Percentiles rank a stretch among this genome's conserved stretches.
These are phyloP conservation scores for Ostrea denselamellosa DNA, from an alignment of 1,140 invertebrate genomes.

Conservation along the genomic window DNA sequence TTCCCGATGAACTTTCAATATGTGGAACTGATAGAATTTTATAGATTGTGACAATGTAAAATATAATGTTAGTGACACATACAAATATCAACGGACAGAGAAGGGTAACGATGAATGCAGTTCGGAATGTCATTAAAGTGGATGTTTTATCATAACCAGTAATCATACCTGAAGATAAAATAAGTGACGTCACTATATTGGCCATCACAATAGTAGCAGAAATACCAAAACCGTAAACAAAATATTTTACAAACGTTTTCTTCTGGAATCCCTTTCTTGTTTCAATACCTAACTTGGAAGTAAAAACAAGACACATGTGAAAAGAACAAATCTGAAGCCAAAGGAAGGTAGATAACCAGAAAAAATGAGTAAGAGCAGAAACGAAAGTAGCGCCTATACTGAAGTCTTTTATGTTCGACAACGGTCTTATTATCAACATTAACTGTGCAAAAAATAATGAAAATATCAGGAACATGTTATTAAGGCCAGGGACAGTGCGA, in stretches of 20 bases:
- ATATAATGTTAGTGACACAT: constrained; percentile 7
- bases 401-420: not conserved
- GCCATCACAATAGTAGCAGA: not conserved
- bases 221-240: not conserved
- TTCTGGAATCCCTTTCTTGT: not conserved
- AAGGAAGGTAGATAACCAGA: not conserved
- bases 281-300: not conserved
- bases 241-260: not conserved
- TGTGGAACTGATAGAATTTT: constrained; percentile 17
- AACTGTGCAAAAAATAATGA: constrained; percentile 9
- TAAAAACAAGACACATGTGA: not conserved
- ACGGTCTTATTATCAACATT: not conserved
- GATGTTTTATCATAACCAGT: not conserved
- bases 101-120: not conserved
- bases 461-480: constrained; percentile 1
- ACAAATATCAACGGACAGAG: not conserved
- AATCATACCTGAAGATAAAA: not conserved
- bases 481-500: not conserved
- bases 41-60: not conserved
- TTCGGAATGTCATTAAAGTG: not conserved
- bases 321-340: constrained; percentile 9
- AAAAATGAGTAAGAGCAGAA: not conserved
- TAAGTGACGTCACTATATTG: not conserved
- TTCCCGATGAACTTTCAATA: not conserved
- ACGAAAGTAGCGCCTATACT: not conserved